A percentile compares a stretch with the other conserved stretches of the same genome.
These are phyloP conservation scores for Brachyhypopomus gauderio DNA, from an alignment of 2,113 vertebrate genomes.

Conservation along the genomic window DNA sequence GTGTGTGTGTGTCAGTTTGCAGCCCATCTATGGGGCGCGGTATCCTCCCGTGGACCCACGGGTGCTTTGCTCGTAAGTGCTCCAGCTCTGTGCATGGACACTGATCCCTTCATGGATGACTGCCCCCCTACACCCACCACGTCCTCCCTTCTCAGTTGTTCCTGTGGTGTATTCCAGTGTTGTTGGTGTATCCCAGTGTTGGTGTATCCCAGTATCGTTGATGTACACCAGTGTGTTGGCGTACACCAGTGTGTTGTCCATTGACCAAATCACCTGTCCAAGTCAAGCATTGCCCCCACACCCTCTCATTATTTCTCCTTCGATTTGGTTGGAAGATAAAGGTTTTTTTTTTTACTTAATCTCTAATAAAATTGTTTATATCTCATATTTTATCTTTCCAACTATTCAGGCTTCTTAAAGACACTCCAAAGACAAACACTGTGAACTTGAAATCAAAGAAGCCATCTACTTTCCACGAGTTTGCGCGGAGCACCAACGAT, in stretches of 20 bases:
- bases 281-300: neutral
- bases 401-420: slow-evolving; percentile 82
- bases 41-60: slow-evolving; percentile 91
- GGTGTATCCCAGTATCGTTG: neutral
- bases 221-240: neutral
- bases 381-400: neutral
- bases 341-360: neutral
- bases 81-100: slow-evolving; percentile 34
- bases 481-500: slow-evolving; percentile 91
- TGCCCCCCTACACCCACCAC: neutral
- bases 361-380: neutral
- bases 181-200: neutral
- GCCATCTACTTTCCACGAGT: slow-evolving; percentile 91
- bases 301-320: neutral
- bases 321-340: neutral
- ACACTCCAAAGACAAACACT: slow-evolving; percentile 78
- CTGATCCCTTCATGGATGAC: neutral
- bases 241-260: neutral
- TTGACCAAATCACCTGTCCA: neutral
- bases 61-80: slow-evolving; percentile 87
- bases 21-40: slow-evolving; percentile 95
- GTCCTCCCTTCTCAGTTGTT: slow-evolving; percentile 15
- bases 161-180: neutral
- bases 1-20: slow-evolving; percentile 77
- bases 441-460: slow-evolving; percentile 86